These are phyloP conservation scores for Struthidea cinerea DNA, from an alignment of 2,113 vertebrate genomes.

Conservation along the genomic window DNA sequence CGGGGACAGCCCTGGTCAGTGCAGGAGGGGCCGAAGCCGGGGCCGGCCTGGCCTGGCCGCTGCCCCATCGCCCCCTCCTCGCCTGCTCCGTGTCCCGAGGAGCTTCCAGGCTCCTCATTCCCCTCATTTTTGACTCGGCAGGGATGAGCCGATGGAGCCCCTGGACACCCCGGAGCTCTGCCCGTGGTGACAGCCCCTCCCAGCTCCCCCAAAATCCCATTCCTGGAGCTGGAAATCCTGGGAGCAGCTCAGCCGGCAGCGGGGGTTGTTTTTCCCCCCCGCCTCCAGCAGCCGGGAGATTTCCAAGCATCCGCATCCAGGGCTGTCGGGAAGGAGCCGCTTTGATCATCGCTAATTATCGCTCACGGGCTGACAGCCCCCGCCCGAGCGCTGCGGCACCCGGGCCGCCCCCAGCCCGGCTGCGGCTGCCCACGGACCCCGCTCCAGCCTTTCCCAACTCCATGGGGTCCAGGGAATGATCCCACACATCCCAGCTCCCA, in stretches of 20 bases:
- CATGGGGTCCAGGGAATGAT: not conserved
- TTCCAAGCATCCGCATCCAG: not conserved
- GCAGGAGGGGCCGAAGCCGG: not conserved
- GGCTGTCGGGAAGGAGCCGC: not conserved
- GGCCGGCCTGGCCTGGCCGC: not conserved
- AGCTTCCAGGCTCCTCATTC: not conserved
- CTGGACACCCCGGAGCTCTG: fast-evolving
- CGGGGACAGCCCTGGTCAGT: fast-evolving
- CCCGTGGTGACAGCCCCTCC: fast-evolving
- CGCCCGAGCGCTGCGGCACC: not conserved
- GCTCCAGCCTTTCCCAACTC: fast-evolving
- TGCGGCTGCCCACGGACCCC: not conserved
- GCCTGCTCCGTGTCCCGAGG: not conserved
- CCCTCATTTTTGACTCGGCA: not conserved
- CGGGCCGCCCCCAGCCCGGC: not conserved
- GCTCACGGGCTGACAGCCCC: not conserved
- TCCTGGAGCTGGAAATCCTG: not conserved
- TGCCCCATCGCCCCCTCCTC: not conserved
- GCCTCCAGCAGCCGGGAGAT: not conserved
- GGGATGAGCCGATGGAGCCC: not conserved
- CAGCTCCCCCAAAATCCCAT: not conserved
- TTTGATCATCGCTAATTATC: slow-evolving; percentile 30
- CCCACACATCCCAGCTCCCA: not conserved
- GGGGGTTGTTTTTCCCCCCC: not conserved
- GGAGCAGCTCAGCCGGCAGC: not conserved